Percentiles rank a stretch among this genome's conserved stretches.
These are phyloP conservation scores for Hippocampus barbouri DNA, from an alignment of 2,113 vertebrate species.

Conservation along the genomic window DNA sequence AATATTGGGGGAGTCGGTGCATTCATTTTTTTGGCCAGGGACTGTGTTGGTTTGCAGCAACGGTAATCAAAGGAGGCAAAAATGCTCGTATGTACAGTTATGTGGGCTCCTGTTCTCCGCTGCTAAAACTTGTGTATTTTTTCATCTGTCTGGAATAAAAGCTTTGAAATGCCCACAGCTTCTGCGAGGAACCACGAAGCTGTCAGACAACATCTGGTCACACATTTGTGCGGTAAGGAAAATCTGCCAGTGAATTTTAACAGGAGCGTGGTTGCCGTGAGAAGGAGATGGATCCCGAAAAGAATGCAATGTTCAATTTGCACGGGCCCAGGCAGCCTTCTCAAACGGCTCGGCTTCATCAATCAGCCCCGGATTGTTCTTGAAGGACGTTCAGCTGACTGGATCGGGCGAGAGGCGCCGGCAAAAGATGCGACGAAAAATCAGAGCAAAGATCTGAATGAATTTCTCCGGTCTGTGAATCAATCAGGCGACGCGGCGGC, in stretches of 20 bases:
- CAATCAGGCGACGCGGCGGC: constrained; percentile 36
- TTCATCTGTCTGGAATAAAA: constrained; percentile 3
- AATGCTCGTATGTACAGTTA: not conserved
- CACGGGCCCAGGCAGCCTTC: constrained; percentile 30
- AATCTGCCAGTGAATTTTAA: constrained; percentile 21
- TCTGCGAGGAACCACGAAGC: constrained; percentile 6
- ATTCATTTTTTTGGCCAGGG: not conserved
- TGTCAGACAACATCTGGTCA: constrained; percentile 20
- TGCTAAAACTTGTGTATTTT: not conserved
- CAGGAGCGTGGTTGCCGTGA: constrained; percentile 14
- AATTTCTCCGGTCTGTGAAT: constrained; percentile 28
- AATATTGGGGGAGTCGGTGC: no score
- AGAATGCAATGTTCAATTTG: constrained; percentile 41
- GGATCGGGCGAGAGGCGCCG: constrained; percentile 9
- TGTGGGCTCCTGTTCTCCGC: not conserved
- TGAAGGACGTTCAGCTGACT: constrained; percentile 42
- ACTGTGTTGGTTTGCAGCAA: not conserved
- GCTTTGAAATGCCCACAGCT: constrained; percentile 21
- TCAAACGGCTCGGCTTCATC: constrained; percentile 49
- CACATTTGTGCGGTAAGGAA: constrained; percentile 16
- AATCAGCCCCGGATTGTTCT: constrained; percentile 45
- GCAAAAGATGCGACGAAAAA: constrained; percentile 26
- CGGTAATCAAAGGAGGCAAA: not conserved
- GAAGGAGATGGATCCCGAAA: constrained; percentile 17
- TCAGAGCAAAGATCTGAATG: constrained; percentile 28